Base-by-base conservation (phyloP, 2,888 invertebrate species). In the Smittia sp. region DNA sequence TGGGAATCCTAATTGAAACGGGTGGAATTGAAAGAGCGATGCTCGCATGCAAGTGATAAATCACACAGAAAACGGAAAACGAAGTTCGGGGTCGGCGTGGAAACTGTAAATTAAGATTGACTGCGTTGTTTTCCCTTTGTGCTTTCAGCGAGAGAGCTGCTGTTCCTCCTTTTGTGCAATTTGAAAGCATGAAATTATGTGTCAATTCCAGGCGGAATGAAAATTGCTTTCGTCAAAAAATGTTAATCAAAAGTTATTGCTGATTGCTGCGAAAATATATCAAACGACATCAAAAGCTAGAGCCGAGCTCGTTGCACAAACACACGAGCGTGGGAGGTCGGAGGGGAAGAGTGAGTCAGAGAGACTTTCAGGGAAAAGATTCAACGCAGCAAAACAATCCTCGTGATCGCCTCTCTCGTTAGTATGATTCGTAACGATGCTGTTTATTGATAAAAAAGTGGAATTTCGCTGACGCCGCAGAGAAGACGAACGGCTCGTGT, bases 81-180 rank as follows among this genome's bases (percentile, higher is more conserved):
- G 58, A 22, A 7, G 22, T 58, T 58, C 22, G 58, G 58, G 58
- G 58, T 58, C n/a, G n/a, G 7, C 9, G 52, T 58, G 22, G 22
- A 58, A 58, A 58, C 20, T 58, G 18, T 18, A 69, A 69, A 69
- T 69, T 20, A 69, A 69, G 69, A 69, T 69, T 69, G 69, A 69
- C 69, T 52, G 27, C 54, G 7, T 46, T 58, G 58, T 22, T 22
- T 58, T 58, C 18, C n/a, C 22, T 3, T 58, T 46, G 20, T 67
- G 66, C 25, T 7, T 20, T 3, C 25, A 62, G 4, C 22, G 25
- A 13, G 13, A 62, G n/a, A n/a, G n/a, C n/a, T n/a, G 54, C 65
- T 22, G 11, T 25, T 38, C 6, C 38, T 58, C 22, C 22, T 58
- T 2, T 46, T 67, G 22, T 69, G 69, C 69, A 69, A 69, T 54